Evolutionary conservation across 2,113 vertebrate species (phyloP).

Genomic region (Halichoerus grypus): DNA sequence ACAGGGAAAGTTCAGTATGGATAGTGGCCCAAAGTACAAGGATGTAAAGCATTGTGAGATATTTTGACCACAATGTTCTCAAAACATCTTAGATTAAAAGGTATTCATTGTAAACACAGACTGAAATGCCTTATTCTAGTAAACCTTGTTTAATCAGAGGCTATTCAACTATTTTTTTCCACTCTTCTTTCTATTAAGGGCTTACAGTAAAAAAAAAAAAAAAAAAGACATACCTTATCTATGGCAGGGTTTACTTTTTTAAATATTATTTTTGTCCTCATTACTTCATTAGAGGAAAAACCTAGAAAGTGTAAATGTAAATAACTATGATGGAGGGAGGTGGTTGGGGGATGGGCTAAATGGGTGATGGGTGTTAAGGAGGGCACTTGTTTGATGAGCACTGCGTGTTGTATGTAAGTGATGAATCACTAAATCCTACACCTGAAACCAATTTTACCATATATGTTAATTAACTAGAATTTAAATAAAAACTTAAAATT

Average conservation of each 20-base stretch:
- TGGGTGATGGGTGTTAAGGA: not conserved
- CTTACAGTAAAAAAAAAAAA: not conserved
- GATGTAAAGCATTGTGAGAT: not conserved
- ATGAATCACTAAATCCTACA: not conserved
- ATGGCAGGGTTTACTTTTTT: not conserved
- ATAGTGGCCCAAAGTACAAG: not conserved
- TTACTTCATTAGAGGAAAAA: constrained; percentile 2
- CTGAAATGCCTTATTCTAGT: not conserved
- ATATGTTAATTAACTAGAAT: not conserved
- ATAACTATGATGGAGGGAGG: not conserved
- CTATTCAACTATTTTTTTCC: not conserved
- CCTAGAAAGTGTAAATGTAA: not conserved
- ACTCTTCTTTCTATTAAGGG: not conserved
- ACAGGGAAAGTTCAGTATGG: not conserved
- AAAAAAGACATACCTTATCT: not conserved
- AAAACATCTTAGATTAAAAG: not conserved
- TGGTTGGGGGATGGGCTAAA: not conserved
- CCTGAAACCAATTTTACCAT: not conserved
- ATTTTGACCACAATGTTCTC: not conserved
- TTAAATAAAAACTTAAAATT: not conserved
- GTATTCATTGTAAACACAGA: not conserved
- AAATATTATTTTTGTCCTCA: not conserved
- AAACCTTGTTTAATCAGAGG: not conserved
- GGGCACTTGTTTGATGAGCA: not conserved
- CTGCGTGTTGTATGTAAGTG: not conserved